phyloP scores from a whole-genome alignment of 2,113 vertebrate genomes.

The Myodes glareolus region DNA sequence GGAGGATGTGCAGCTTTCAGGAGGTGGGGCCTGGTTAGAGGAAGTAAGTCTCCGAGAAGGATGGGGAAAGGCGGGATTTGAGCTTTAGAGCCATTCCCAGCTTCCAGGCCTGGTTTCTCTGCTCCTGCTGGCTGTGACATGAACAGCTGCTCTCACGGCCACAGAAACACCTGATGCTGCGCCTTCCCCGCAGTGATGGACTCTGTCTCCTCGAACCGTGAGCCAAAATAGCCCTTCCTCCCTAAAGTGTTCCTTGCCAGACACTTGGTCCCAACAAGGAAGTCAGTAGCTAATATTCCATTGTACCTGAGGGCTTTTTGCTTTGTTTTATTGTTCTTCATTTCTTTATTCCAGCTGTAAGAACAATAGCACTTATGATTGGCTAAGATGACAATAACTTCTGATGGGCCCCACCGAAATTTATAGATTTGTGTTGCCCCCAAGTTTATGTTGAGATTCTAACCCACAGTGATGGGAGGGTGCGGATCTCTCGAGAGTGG shows the following conservation, averaged over 20 bases:
- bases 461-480: background rate
- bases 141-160: no score
- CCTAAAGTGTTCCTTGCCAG: background rate
- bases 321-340: background rate
- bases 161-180: background rate
- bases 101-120: background rate
- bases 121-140: background rate
- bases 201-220: background rate
- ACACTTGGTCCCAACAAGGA: background rate
- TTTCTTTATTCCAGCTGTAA: background rate
- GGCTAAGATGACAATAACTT: background rate
- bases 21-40: background rate
- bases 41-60: background rate
- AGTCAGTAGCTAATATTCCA: no score
- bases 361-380: background rate
- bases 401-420: background rate
- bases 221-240: background rate
- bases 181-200: background rate
- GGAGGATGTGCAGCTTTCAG: no score
- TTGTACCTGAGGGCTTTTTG: background rate
- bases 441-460: background rate
- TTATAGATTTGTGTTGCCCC: background rate
- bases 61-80: background rate
- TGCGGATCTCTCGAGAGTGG: background rate
- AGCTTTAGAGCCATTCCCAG: background rate